Conservation (phyloP, 2,797 vertebrate genomes). For the Decapterus maruadsi region DNA sequence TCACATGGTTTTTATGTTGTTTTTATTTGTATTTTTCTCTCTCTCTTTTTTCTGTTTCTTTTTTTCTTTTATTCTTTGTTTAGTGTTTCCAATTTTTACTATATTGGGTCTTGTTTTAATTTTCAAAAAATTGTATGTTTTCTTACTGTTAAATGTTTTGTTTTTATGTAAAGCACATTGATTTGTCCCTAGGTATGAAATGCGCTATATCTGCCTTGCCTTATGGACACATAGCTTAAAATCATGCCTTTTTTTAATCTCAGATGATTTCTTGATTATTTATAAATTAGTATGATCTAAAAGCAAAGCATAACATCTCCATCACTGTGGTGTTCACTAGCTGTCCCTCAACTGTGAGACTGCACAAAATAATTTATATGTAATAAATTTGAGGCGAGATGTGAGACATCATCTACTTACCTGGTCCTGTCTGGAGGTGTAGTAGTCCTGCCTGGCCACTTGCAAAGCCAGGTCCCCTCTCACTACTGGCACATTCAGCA, state of each 20-base stretch:
- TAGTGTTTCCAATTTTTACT: too few species aligned
- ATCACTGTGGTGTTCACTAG: background rate
- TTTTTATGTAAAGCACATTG: too few species aligned
- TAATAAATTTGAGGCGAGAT: background rate
- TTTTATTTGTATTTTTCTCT: too few species aligned
- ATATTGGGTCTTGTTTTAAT: too few species aligned
- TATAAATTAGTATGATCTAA: background rate
- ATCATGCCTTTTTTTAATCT: background rate
- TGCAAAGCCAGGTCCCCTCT: conserved; percentile 89
- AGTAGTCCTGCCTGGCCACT: conserved; percentile 88
- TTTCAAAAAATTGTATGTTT: too few species aligned
- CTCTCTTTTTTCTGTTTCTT: too few species aligned
- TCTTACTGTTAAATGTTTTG: too few species aligned
- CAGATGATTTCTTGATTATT: background rate
- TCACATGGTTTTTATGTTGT: too few species aligned
- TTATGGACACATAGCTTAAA: background rate
- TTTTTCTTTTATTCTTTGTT: too few species aligned
- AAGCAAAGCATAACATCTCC: background rate
- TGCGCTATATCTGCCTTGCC: too few species aligned
- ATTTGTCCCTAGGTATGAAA: too few species aligned
- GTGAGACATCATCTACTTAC: conserved; percentile 39
- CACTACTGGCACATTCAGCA: conserved; percentile 88
- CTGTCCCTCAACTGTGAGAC: background rate
- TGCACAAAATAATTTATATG: background rate
- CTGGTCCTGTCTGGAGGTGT: conserved; percentile 87